These are phyloP conservation scores for Cyclophora punctaria DNA, from an alignment of 2,888 invertebrate species.

Conservation along the genomic window DNA sequence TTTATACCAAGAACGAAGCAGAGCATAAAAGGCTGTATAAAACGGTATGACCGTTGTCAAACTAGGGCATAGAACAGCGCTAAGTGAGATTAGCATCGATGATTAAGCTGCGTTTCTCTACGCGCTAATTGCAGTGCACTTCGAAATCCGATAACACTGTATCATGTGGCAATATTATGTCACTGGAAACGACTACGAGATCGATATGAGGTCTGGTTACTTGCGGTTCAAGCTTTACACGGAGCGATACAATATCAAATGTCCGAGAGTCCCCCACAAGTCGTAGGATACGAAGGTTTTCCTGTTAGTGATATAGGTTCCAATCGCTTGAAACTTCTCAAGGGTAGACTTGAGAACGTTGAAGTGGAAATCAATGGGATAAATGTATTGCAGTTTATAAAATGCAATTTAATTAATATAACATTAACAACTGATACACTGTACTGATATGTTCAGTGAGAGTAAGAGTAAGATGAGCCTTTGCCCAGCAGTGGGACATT, in stretches of 20 bases:
- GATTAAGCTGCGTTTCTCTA: conserved; percentile 37
- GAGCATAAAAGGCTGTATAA: background rate
- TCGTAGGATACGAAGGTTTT: too few relatives aligned
- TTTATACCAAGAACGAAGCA: conserved; percentile 1
- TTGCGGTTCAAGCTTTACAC: conserved; percentile 42
- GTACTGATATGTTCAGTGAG: too few relatives aligned
- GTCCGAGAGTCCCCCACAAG: conserved; percentile 31
- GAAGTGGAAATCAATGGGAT: too few relatives aligned
- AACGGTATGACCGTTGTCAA: background rate
- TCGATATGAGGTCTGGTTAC: conserved; percentile 41
- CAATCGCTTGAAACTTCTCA: too few relatives aligned
- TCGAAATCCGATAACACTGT: conserved; percentile 52
- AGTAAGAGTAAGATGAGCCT: too few relatives aligned
- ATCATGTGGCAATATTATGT: conserved; percentile 58
- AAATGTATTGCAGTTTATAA: background rate
- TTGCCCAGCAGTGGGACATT: too few relatives aligned
- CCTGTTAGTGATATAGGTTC: too few relatives aligned
- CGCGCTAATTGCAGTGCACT: conserved; percentile 53
- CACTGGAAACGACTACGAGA: conserved; percentile 45
- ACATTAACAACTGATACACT: conserved; percentile 3
- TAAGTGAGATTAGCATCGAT: conserved; percentile 15
- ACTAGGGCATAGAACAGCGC: conserved; percentile 22
- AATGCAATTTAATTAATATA: background rate
- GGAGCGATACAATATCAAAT: conserved; percentile 32
- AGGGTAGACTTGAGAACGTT: too few relatives aligned